phyloP scores from a whole-genome alignment of 2,797 vertebrate genomes.

The Amblyopsis hoosieri region DNA sequence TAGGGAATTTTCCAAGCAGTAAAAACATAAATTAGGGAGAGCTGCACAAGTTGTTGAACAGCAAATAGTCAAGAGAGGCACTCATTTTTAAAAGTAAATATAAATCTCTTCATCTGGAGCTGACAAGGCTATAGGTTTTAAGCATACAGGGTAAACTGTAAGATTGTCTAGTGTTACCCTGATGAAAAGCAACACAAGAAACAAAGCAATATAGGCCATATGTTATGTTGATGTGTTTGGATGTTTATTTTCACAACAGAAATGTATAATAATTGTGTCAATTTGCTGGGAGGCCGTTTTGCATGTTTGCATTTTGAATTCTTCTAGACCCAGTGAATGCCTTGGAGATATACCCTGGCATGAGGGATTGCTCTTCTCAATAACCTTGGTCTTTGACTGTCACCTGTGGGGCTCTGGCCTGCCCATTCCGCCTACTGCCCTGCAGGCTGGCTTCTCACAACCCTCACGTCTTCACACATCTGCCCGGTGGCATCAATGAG shows the following conservation, averaged over 20 bases:
- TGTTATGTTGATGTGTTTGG: not conserved
- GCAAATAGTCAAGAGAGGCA: too few relatives aligned
- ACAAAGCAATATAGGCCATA: too few relatives aligned
- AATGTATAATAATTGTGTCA: constrained; percentile 6
- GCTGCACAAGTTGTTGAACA: too few relatives aligned
- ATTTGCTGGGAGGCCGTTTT: not conserved
- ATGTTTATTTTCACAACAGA: not conserved
- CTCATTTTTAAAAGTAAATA: too few relatives aligned
- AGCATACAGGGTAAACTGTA: too few relatives aligned
- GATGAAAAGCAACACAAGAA: too few relatives aligned
- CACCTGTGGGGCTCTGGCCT: constrained; percentile 39
- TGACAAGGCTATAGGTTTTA: too few relatives aligned
- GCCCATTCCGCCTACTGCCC: constrained; percentile 28
- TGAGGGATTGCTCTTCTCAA: constrained; percentile 36
- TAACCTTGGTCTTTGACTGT: constrained; percentile 43
- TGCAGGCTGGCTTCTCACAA: constrained; percentile 40
- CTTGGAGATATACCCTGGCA: constrained; percentile 57
- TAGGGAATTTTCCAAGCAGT: too few relatives aligned
- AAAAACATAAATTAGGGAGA: too few relatives aligned
- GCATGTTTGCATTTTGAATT: constrained; percentile 20
- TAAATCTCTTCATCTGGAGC: too few relatives aligned
- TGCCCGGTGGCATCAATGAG: constrained; percentile 79
- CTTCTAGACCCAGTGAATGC: constrained; percentile 54
- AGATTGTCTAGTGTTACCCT: too few relatives aligned
- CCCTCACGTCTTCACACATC: constrained; percentile 52